Conservation (phyloP, 2,797 vertebrate species). For the Meda fulgida region DNA sequence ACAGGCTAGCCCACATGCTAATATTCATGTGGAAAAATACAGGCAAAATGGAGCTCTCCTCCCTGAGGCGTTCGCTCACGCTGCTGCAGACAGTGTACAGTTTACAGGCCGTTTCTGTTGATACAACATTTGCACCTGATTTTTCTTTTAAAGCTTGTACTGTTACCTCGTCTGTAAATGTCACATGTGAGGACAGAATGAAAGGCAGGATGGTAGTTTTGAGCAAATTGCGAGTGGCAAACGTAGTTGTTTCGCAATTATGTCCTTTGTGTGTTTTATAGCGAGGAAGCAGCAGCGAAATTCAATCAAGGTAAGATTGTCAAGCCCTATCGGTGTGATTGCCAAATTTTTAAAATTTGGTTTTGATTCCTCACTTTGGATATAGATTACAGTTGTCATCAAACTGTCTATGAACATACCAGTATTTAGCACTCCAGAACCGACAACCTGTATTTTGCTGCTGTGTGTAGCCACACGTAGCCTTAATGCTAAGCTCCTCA, state of each 20-base stretch:
- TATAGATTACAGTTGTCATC: background rate
- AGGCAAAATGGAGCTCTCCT: constrained; percentile 10
- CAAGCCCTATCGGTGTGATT: constrained; percentile 23
- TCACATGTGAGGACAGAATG: constrained; percentile 33
- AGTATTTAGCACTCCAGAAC: constrained; percentile 8
- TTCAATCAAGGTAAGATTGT: constrained; percentile 46
- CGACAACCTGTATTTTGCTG: background rate
- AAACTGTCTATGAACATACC: background rate
- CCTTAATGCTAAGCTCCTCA: background rate
- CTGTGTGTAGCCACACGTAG: background rate
- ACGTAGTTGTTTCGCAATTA: constrained; percentile 42
- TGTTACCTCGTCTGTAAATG: constrained; percentile 28
- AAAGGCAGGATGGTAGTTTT: constrained; percentile 39
- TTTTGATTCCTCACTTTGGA: background rate
- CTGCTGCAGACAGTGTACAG: constrained; percentile 21
- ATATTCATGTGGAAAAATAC: constrained; percentile 45
- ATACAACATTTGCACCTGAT: constrained; percentile 49
- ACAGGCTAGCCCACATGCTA: constrained; percentile 40
- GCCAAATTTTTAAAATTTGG: background rate
- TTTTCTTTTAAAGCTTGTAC: constrained; percentile 18
- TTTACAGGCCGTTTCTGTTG: constrained; percentile 39
- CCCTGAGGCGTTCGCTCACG: background rate
- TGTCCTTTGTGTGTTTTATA: constrained; percentile 35
- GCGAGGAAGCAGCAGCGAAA: background rate
- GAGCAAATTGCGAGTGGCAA: constrained; percentile 20